phyloP scores from a whole-genome alignment of 2,113 vertebrate species.

The Pteronura brasiliensis region DNA sequence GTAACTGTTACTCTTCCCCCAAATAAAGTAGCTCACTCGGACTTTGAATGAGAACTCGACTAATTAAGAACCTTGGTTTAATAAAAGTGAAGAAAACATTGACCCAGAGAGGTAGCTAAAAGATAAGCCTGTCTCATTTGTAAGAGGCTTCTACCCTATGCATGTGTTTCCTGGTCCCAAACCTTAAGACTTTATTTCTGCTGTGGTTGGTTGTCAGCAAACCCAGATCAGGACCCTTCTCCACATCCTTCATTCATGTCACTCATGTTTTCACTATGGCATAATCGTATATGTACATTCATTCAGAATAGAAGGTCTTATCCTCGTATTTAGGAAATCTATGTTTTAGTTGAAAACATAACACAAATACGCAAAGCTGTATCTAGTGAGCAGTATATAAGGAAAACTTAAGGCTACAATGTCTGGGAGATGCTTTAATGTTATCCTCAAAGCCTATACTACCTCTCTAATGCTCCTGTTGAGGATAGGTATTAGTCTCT shows the following conservation, averaged over 20 bases:
- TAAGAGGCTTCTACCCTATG: not conserved
- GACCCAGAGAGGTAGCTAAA: not conserved
- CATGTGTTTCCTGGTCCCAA: not conserved
- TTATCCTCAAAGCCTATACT: not conserved
- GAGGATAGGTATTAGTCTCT: not conserved
- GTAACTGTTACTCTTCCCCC: constrained; percentile 78
- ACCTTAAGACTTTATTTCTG: constrained; percentile 8
- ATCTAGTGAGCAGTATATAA: not conserved
- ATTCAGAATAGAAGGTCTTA: constrained; percentile 6
- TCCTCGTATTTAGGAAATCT: constrained; percentile 4
- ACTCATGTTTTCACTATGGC: not conserved
- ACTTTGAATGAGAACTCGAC: not conserved
- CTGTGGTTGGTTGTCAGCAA: not conserved
- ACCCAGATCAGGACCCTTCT: not conserved
- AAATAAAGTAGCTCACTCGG: constrained; percentile 28
- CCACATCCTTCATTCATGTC: not conserved
- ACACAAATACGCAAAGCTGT: not conserved
- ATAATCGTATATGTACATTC: not conserved
- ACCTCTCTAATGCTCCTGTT: not conserved
- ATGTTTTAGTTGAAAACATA: constrained; percentile 5
- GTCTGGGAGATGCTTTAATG: not conserved
- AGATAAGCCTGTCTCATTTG: not conserved
- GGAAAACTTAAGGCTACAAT: not conserved
- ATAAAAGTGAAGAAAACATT: constrained; percentile 16
- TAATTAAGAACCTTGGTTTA: constrained; percentile 24